Evolutionary conservation across 53 echinoderm and acorn worm species (phyloP).

Genomic region (Astropecten irregularis): DNA sequence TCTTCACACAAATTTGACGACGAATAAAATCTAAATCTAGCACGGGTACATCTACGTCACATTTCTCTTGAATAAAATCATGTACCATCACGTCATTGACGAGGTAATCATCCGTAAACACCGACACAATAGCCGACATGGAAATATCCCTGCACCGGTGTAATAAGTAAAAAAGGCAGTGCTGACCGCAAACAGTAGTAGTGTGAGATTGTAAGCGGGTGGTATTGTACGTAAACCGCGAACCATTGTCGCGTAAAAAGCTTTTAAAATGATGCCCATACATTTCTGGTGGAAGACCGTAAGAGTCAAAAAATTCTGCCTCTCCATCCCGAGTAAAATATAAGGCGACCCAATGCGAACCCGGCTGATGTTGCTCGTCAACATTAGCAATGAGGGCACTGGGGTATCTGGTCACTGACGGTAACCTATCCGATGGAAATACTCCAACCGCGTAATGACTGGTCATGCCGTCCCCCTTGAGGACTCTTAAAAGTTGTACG

Average conservation of each 20-base stretch:
- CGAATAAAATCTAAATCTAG: not conserved
- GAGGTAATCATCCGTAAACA: not conserved
- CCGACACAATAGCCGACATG: not conserved
- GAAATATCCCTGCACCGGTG: not conserved
- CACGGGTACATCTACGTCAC: not conserved
- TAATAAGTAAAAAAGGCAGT: slow-evolving; percentile 6
- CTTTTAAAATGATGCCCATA: not conserved
- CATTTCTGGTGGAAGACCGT: slow-evolving; percentile 17
- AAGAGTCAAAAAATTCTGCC: slow-evolving; percentile 32
- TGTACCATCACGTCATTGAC: slow-evolving; percentile 26
- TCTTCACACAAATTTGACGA: not conserved
- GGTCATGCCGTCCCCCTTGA: slow-evolving; percentile 8
- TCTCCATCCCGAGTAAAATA: slow-evolving; percentile 5
- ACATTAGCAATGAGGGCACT: slow-evolving; percentile 11
- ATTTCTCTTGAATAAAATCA: not conserved
- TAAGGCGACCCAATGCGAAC: slow-evolving; percentile 6
- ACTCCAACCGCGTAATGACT: slow-evolving; percentile 3
- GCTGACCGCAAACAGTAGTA: slow-evolving; percentile 28
- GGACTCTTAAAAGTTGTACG: slow-evolving; percentile 3
- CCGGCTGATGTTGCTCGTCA: not conserved
- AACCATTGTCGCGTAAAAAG: slow-evolving; percentile 1
- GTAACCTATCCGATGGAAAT: slow-evolving; percentile 16
- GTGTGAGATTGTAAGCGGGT: slow-evolving; percentile 7
- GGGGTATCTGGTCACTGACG: not conserved
- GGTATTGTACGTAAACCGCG: not conserved